Evolutionary conservation across 2,113 vertebrate species (phyloP), one percentile per base, ranked within the genome.

Genomic region (Syrmaticus mikado): DNA sequence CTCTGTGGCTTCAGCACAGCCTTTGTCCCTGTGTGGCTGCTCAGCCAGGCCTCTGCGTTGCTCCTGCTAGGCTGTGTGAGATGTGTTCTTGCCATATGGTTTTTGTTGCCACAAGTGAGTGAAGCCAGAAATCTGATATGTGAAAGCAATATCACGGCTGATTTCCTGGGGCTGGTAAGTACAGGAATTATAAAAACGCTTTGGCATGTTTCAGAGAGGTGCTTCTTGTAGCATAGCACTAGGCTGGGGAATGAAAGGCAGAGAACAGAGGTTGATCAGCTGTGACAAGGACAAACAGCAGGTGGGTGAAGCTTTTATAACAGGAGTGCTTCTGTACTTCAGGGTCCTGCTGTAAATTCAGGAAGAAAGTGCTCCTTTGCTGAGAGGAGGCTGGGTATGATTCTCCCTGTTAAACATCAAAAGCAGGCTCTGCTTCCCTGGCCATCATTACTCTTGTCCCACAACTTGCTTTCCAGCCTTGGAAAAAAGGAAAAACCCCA

Each of bases 241-340:
- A 18, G 57, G 25, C 57, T 87, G 61, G 87, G 70, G 46, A 60
- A 34, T 10, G 58, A 76, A 67, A 58, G 72, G 87, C 77, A 91
- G 57, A 68, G 64, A 64, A 43, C 21, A 30, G 52, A 89, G 57
- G 16, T 55, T 60, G 74, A 43, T 92, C 43, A 72, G 32, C 57
- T 78, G 65, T 78, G 58, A 57, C 61, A 65, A 71, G 61, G 81
- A 61, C 61, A n/a, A 43, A 1, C 24, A 92, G 38, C 61, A 78
- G 36, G 43, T 61, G 34, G 55, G 43, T 86, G 43, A 41, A 7
- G 10, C 4, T 50, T 43, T 55, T 50, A 50, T 68, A 6, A 53
- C 3, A 4, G 7, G 6, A 0, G 0, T 65, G 13, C 55, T 90
- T 62, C 73, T 20, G 14, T 57, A 3, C n/a, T 40, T 2, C 0